A percentile compares a stretch with the other conserved stretches of the same genome.
phyloP scores from a whole-genome alignment of 1,140 invertebrate genomes.

The Nebria ingens region DNA sequence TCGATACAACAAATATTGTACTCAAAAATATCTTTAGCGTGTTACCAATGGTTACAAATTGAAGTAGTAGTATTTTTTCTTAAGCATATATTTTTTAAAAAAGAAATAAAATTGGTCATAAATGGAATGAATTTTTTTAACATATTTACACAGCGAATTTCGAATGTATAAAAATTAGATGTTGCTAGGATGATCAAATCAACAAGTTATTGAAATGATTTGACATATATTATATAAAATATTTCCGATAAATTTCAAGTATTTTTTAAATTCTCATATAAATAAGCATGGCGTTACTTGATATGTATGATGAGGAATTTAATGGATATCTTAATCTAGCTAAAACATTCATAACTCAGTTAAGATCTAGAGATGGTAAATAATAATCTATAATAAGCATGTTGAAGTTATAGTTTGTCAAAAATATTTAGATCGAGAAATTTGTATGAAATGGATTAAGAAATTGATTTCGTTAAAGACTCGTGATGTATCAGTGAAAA shows the following conservation, averaged over 20 bases:
- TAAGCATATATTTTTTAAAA: neutral
- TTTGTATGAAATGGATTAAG: neutral
- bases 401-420: neutral
- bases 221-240: neutral
- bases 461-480: neutral
- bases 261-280: neutral
- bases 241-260: neutral
- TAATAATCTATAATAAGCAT: neutral
- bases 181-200: neutral
- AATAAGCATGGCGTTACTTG: neutral
- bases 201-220: neutral
- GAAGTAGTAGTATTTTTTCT: conserved; percentile 4
- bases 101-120: neutral
- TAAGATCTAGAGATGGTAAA: too few species aligned
- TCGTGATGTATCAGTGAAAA: neutral
- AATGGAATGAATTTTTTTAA: neutral
- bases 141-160: neutral
- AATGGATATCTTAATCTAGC: too few species aligned
- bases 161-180: neutral
- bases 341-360: too few species aligned
- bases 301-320: neutral
- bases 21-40: too few species aligned
- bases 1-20: too few species aligned
- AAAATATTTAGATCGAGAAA: neutral
- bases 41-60: neutral